A percentile compares a stretch with the other conserved stretches of the same genome.
Evolutionary conservation across 2,888 invertebrate genomes (phyloP).

Genomic region (Drosophila cognata): DNA sequence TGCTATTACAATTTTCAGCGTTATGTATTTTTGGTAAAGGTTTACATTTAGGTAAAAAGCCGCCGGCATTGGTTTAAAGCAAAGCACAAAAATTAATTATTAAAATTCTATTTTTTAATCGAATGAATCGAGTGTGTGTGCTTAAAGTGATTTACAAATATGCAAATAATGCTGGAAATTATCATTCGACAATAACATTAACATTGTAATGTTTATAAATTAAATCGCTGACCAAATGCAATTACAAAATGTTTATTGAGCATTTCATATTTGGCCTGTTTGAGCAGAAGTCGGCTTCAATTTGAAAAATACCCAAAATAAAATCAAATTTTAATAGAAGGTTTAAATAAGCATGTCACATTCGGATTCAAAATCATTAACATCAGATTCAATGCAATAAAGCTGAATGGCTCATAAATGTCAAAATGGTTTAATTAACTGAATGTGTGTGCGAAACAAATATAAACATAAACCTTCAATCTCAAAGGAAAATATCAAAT

Average conservation of each 20-base stretch:
- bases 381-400: not conserved
- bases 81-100: conserved; percentile 74
- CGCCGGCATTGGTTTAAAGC: conserved; percentile 63
- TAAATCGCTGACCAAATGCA: conserved; percentile 28
- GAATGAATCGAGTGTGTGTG: conserved; percentile 40
- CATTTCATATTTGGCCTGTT: conserved; percentile 21
- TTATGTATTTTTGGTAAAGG: conserved; percentile 22
- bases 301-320: not conserved
- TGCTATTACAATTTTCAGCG: conserved; percentile 38
- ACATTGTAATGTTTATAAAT: conserved; percentile 30
- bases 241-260: conserved; percentile 13
- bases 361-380: not conserved
- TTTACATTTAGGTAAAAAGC: conserved; percentile 32
- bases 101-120: conserved; percentile 44
- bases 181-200: conserved; percentile 27
- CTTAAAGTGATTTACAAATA: conserved; percentile 70
- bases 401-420: not conserved
- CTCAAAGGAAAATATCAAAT: conserved; percentile 8
- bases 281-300: not conserved
- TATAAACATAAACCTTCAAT: not conserved
- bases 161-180: conserved; percentile 48
- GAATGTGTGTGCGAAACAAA: not conserved
- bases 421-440: conserved; percentile 4
- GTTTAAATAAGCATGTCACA: not conserved
- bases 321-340: not conserved